Percentiles rank a stretch among this genome's conserved stretches.
phyloP scores from a whole-genome alignment of 2,113 vertebrate species.

The Geococcyx californianus region DNA sequence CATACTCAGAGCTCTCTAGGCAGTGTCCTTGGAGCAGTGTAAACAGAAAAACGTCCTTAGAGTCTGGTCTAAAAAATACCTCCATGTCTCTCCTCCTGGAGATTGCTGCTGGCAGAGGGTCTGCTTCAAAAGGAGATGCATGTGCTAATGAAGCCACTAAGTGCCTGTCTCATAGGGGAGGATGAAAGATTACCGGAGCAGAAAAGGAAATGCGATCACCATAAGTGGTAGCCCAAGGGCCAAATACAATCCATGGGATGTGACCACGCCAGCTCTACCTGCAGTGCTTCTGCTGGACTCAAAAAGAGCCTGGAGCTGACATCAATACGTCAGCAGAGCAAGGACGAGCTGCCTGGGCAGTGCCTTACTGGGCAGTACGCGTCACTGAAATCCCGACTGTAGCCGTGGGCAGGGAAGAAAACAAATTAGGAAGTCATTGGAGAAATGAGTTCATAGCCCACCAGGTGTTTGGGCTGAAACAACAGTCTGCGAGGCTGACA shows the following conservation, averaged over 20 bases:
- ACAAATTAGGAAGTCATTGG: background rate
- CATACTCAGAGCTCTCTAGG: background rate
- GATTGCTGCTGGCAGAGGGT: background rate
- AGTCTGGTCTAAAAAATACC: background rate
- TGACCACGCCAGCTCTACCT: background rate
- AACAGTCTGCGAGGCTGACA: background rate
- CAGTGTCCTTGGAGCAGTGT: background rate
- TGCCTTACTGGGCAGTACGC: background rate
- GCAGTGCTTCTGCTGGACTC: background rate
- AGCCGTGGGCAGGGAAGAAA: background rate
- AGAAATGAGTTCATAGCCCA: background rate
- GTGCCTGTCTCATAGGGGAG: background rate
- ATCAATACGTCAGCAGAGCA: background rate
- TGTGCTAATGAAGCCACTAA: background rate
- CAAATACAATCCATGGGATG: rapidly evolving
- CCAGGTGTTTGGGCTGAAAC: background rate
- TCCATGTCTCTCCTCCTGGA: background rate
- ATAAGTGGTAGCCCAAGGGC: background rate
- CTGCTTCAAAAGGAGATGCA: background rate
- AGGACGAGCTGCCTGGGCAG: background rate
- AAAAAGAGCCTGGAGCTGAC: background rate
- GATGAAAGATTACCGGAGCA: background rate
- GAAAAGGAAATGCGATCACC: background rate
- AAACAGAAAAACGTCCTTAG: background rate
- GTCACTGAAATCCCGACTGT: background rate